These are phyloP conservation scores for Lasioglossum lativentre DNA, from an alignment of 2,888 invertebrate species.

Conservation along the genomic window DNA sequence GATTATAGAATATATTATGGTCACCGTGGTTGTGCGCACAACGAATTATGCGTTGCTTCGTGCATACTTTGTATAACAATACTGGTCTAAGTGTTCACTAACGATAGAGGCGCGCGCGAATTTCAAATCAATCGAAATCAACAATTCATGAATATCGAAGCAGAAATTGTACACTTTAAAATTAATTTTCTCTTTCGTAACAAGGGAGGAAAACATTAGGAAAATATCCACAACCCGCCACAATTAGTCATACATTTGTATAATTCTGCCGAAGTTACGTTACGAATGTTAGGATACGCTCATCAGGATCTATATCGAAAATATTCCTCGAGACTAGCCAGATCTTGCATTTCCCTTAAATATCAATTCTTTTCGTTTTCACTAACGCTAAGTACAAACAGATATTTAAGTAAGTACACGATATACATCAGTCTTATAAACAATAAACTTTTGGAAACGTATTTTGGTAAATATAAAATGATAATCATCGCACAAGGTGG, in stretches of 20 bases:
- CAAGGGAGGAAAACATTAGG: constrained; percentile 64
- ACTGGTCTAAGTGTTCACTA: constrained; percentile 45
- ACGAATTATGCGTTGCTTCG: constrained; percentile 38
- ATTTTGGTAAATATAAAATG: constrained; percentile 56
- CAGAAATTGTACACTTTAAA: constrained; percentile 58
- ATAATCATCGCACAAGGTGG: constrained; percentile 45
- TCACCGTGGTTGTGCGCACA: constrained; percentile 54
- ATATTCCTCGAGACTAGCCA: constrained; percentile 14
- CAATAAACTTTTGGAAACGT: constrained; percentile 63
- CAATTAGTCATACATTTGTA: constrained; percentile 7
- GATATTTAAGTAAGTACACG: constrained; percentile 38
- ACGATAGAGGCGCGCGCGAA: constrained; percentile 24
- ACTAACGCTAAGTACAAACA: constrained; percentile 43
- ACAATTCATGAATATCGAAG: constrained; percentile 21
- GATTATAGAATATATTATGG: constrained; percentile 38
- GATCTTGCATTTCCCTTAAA: constrained; percentile 28
- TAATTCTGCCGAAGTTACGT: constrained; percentile 5
- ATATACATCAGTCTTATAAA: constrained; percentile 67
- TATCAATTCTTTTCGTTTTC: constrained; percentile 23
- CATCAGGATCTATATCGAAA: constrained; percentile 13
- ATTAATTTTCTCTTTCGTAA: constrained; percentile 32
- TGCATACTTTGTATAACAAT: constrained; percentile 54
- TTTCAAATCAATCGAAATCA: constrained; percentile 18
- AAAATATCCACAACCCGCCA: constrained; percentile 61
- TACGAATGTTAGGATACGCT: constrained; percentile 5